Percentiles rank a stretch among this genome's conserved stretches.
phyloP scores from a whole-genome alignment of 2,797 vertebrate species.

The Coccyzus lansbergi region DNA sequence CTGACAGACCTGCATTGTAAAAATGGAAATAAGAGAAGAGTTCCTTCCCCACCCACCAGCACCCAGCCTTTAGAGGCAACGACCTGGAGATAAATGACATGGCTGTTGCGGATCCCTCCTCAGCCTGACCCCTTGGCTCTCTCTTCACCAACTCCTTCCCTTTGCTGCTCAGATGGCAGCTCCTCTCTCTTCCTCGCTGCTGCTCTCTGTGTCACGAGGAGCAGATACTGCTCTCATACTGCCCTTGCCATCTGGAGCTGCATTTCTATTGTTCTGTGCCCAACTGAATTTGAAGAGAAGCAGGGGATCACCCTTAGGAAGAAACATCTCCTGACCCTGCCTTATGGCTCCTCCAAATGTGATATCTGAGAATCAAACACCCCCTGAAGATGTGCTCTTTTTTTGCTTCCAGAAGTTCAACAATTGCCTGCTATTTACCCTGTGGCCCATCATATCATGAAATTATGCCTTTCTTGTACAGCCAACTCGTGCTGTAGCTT shows the following conservation, averaged over 20 bases:
- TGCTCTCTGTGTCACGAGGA: background rate
- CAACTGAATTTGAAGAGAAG: background rate
- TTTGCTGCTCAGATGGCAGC: background rate
- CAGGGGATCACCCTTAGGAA: background rate
- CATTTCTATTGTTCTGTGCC: background rate
- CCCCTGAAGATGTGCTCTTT: background rate
- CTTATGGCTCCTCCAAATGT: background rate
- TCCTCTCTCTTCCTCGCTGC: background rate
- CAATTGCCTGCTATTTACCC: background rate
- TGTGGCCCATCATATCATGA: background rate
- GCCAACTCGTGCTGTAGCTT: background rate
- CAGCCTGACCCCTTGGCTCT: background rate
- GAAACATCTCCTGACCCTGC: background rate
- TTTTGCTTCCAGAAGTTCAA: background rate
- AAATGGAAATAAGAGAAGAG: background rate
- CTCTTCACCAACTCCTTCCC: background rate
- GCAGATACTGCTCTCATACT: background rate
- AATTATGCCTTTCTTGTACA: background rate
- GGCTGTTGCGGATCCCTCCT: background rate
- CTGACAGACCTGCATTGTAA: background rate
- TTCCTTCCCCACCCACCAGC: background rate
- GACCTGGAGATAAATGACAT: background rate
- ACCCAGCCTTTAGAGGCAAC: background rate
- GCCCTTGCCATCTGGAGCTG: conserved; percentile 25
- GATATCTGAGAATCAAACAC: background rate